Base-by-base conservation (phyloP, 2,797 vertebrate genomes). In the Adelosebastes latens region DNA sequence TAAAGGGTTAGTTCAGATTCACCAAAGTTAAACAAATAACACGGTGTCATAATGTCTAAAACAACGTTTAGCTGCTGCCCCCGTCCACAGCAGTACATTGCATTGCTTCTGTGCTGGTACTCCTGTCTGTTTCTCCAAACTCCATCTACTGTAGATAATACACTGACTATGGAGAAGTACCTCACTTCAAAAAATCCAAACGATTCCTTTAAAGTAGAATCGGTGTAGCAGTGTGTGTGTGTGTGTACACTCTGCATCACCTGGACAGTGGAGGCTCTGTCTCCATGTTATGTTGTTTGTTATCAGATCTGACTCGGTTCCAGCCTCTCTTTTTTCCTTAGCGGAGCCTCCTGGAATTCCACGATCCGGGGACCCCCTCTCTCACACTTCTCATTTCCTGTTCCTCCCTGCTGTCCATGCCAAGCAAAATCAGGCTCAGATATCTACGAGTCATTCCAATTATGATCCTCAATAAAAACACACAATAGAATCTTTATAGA, bases 341-440 rank as follows among this genome's bases (percentile, higher is more conserved):
- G n/a, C 59, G 32, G 72, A 87, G 66, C 69, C 61, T 85, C 79
- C 81, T 80, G 31, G 84, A 83, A 75, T 80, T 70, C 71, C 75
- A 34, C 7, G 18, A 49, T 49, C 46, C 46, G 18, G 42, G 42
- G 2, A 0, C n/a, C 27, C 32, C 34, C 31, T 36, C 52, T 49
- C 46, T 49, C 46, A 49, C 46, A 72, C 46, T 29, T 70, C 79
- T 87, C 72, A 81, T 81, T 87, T 90, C 88, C 87, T 84, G 36
- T 75, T 69, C 65, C 80, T 72, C 69, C 82, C 64, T 70, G 39
- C 67, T 14, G 64, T 62, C 53, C 46, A 49, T 7, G 46, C 74
- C 81, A 74, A 78, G 52, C 36, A 34, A 69, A 86, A 86, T 77
- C 62, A 72, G 31, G 49, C 74, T 82, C 49, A 20, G 7, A 74